phyloP scores from a whole-genome alignment of 2,797 vertebrate species.

The Ceyx erithaca region DNA sequence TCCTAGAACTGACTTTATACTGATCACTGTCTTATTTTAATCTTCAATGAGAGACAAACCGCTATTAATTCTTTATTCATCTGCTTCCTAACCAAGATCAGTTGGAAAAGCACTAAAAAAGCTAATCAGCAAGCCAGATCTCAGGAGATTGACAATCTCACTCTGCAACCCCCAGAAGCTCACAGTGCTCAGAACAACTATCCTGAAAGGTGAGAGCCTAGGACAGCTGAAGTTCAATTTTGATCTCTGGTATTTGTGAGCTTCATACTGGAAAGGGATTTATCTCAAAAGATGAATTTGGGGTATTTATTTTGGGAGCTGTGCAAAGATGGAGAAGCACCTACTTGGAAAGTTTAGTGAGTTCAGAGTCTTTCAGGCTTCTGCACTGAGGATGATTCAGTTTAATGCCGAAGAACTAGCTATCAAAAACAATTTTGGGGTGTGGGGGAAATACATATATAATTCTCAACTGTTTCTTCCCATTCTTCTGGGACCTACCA shows the following conservation, averaged over 20 bases:
- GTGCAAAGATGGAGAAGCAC: not conserved
- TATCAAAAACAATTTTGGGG: not conserved
- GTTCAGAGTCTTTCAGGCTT: not conserved
- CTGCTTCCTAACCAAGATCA: not conserved
- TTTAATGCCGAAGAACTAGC: not conserved
- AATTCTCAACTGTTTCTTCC: not conserved
- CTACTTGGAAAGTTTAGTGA: not conserved
- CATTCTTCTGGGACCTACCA: not conserved
- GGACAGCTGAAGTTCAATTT: not conserved
- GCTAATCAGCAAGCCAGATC: not conserved
- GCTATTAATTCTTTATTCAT: not conserved
- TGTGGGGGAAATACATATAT: not conserved
- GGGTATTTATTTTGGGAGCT: not conserved
- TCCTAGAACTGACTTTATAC: not conserved
- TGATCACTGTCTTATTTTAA: not conserved
- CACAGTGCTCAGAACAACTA: not conserved
- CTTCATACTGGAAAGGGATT: not conserved
- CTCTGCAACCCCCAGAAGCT: not conserved
- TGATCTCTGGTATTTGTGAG: not conserved
- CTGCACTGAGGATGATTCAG: not conserved
- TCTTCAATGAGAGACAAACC: not conserved
- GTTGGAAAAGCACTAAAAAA: not conserved
- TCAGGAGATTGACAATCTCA: not conserved
- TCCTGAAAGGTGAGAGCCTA: not conserved
- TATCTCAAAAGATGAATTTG: not conserved